These are phyloP conservation scores for Ctenodactylus gundi DNA, from an alignment of 2,113 vertebrate genomes.

Conservation along the genomic window DNA sequence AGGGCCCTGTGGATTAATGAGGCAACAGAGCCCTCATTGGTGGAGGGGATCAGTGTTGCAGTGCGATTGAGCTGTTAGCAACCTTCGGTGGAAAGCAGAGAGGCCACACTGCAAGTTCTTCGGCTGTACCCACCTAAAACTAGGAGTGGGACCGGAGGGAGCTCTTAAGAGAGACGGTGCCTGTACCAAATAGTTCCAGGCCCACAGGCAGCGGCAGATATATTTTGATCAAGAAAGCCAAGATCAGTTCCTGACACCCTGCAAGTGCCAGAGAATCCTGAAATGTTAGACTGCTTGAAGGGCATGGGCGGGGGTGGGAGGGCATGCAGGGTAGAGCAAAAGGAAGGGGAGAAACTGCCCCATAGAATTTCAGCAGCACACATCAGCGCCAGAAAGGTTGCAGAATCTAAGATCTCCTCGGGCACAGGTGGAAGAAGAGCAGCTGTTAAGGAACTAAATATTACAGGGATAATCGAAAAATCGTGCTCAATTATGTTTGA, in stretches of 20 bases:
- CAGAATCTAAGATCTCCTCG: constrained; percentile 4
- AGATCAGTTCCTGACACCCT: neutral
- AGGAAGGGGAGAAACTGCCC: fast-evolving
- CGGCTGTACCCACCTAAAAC: neutral
- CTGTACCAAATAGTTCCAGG: neutral
- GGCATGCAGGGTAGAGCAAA: neutral
- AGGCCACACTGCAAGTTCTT: neutral
- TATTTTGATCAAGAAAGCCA: neutral
- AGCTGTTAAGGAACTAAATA: constrained; percentile 75
- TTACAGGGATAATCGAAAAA: constrained; percentile 79
- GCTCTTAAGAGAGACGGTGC: neutral
- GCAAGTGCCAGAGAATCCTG: neutral
- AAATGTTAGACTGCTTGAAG: neutral
- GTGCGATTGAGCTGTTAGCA: constrained; percentile 35
- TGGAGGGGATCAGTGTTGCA: neutral
- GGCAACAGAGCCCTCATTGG: neutral
- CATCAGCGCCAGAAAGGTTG: neutral
- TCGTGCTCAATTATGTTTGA: constrained; percentile 82
- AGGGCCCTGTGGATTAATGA: neutral
- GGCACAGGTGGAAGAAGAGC: constrained; percentile 62
- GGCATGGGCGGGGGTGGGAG: neutral
- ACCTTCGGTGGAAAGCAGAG: neutral
- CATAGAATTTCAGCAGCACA: neutral
- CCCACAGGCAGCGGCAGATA: neutral
- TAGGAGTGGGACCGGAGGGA: neutral